Evolutionary conservation across 2,797 vertebrate genomes (phyloP).

Genomic region (Tarsius wallacei): DNA sequence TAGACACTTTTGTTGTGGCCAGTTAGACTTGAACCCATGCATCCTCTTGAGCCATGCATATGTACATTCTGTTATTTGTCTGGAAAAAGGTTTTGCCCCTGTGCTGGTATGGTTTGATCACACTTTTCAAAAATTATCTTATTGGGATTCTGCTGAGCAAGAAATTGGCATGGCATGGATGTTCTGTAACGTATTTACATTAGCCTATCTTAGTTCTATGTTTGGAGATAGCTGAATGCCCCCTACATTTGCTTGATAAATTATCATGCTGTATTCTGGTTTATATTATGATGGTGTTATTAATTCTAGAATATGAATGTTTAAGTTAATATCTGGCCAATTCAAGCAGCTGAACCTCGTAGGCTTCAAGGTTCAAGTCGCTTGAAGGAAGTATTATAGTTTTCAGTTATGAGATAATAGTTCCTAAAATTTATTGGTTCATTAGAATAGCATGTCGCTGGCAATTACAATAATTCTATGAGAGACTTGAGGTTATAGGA

Average conservation of each 20-base stretch:
- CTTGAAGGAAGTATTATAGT: neutral
- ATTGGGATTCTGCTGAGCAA: neutral
- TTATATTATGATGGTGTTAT: neutral
- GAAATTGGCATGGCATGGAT: neutral
- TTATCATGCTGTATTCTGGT: neutral
- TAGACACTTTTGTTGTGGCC: neutral
- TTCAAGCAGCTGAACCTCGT: neutral
- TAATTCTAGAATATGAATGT: constrained; percentile 10
- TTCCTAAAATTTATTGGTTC: neutral
- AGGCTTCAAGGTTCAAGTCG: neutral
- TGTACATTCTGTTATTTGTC: neutral
- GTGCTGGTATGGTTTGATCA: neutral
- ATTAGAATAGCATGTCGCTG: neutral
- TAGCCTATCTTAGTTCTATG: neutral
- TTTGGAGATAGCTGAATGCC: neutral
- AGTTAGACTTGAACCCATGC: neutral
- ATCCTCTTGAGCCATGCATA: neutral
- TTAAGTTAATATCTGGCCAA: neutral
- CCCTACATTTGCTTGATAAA: neutral
- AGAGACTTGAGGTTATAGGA: neutral
- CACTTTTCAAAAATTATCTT: neutral
- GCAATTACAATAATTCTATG: neutral
- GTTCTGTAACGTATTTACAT: neutral
- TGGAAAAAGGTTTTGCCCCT: neutral
- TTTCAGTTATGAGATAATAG: constrained; percentile 32